phyloP scores from a whole-genome alignment of 1,140 invertebrate species.

The Mizuhopecten yessoensis region DNA sequence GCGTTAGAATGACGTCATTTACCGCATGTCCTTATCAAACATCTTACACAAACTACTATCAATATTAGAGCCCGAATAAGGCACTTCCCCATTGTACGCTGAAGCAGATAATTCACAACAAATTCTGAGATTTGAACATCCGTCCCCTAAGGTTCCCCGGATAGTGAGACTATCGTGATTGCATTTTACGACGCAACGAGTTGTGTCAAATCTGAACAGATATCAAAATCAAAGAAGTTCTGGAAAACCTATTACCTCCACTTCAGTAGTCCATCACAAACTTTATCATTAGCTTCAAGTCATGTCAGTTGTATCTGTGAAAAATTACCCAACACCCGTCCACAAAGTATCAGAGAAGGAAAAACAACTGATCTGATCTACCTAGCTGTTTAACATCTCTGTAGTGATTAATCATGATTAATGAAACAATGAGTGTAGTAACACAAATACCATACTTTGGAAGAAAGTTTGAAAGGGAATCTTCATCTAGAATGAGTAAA shows the following conservation, averaged over 20 bases:
- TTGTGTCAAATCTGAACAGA: background rate
- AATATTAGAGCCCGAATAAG: too few species aligned
- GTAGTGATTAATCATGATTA: background rate
- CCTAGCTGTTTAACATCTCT: background rate
- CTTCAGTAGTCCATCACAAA: background rate
- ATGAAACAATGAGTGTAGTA: background rate
- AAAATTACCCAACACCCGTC: background rate
- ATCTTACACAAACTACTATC: too few species aligned
- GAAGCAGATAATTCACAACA: background rate
- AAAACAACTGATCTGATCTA: background rate
- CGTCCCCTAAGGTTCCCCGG: background rate
- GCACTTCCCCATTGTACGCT: background rate
- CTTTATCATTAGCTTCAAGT: constrained; percentile 34
- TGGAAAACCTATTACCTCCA: background rate
- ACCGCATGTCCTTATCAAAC: too few species aligned
- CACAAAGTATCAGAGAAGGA: background rate
- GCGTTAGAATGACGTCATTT: too few species aligned
- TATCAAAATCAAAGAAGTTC: constrained; percentile 22
- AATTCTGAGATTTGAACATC: background rate
- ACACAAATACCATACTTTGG: background rate
- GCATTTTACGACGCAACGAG: background rate
- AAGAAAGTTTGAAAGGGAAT: background rate
- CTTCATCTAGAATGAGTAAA: background rate
- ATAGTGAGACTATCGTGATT: constrained; percentile 34
- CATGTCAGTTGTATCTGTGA: background rate